Evolutionary conservation across 2,797 vertebrate genomes (phyloP).

Genomic region (Pseudochirops corinnae): DNA sequence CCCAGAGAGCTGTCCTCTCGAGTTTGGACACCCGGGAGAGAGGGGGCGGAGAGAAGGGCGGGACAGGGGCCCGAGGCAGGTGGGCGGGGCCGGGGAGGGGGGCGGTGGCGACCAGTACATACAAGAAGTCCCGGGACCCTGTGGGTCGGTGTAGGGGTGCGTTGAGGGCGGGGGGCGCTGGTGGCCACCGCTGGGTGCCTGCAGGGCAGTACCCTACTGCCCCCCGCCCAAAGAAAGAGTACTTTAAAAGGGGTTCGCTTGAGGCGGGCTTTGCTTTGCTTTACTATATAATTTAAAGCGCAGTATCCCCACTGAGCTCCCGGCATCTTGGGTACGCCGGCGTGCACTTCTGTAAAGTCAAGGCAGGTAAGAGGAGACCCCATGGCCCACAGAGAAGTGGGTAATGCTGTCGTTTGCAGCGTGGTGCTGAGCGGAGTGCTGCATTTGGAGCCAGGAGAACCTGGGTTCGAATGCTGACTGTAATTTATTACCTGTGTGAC

Average conservation of each 20-base stretch:
- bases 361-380: constrained; percentile 59
- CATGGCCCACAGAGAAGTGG: no score
- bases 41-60: constrained; percentile 34
- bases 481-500: neutral
- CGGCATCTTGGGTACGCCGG: neutral
- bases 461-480: neutral
- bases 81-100: constrained; percentile 18
- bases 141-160: neutral
- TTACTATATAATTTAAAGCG: constrained; percentile 2
- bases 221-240: neutral
- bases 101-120: constrained; percentile 24
- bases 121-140: neutral
- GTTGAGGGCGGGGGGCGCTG: neutral
- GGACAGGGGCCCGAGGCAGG: constrained; percentile 48
- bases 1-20: no score
- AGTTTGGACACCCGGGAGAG: neutral
- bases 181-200: neutral
- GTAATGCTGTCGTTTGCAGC: neutral
- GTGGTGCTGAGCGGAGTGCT: neutral
- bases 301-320: neutral
- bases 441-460: neutral
- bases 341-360: neutral
- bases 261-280: neutral
- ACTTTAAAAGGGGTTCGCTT: neutral
- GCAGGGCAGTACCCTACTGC: neutral